Evolutionary conservation across 2,797 vertebrate species (phyloP).

Genomic region (Onychomys torridus): DNA sequence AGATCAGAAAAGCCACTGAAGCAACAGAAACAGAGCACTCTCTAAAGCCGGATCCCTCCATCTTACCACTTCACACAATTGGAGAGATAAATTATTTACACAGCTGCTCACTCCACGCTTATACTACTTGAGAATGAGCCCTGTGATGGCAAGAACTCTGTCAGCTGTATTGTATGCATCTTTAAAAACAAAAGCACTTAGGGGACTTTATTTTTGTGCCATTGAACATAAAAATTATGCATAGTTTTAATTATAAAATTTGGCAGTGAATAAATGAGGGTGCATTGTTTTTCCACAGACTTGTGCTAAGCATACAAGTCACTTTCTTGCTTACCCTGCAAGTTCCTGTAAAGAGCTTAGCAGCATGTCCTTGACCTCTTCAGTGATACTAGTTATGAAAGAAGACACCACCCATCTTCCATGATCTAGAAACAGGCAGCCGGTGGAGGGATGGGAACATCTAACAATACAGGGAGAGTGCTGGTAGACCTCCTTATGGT

Average conservation of each 20-base stretch:
- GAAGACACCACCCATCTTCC: neutral
- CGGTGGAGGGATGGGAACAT: neutral
- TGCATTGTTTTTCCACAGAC: neutral
- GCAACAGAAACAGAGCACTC: neutral
- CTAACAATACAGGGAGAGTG: neutral
- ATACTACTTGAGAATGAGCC: neutral
- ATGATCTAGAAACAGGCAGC: neutral
- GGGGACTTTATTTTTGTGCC: neutral
- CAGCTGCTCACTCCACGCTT: neutral
- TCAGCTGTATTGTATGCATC: neutral
- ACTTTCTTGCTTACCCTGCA: slow-evolving; percentile 53
- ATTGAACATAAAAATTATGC: neutral
- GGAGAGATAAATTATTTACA: neutral
- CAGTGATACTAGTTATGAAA: neutral
- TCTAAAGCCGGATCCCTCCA: neutral
- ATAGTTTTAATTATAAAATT: slow-evolving; percentile 13
- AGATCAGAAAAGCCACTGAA: neutral
- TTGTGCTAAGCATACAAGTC: neutral
- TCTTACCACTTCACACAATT: neutral
- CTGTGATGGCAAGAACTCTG: neutral
- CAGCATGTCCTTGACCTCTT: slow-evolving; percentile 29
- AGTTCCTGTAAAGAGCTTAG: slow-evolving; percentile 7
- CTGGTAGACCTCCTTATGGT: slow-evolving; percentile 12
- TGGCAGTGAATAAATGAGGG: neutral
- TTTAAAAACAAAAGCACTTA: neutral